Base-by-base conservation (phyloP, 2,888 invertebrate species). In the Arge pagana region DNA sequence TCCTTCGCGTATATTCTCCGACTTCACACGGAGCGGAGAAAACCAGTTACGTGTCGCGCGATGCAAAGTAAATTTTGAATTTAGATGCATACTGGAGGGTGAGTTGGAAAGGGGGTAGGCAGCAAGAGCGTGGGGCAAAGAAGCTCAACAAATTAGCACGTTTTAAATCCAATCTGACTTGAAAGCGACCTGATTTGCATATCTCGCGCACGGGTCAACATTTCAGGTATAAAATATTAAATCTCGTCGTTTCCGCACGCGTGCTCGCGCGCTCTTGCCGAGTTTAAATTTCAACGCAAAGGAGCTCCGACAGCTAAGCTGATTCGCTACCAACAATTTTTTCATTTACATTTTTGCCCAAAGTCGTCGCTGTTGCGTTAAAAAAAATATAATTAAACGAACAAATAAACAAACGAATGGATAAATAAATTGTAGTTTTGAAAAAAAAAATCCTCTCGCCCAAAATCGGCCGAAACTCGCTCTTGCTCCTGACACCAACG, bases 231-330 rank as follows among this genome's bases (percentile, higher is more conserved):
- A 73, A 76, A 76, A 75, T 76, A 76, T 76, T 76, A 75, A 76
- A 75, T 72, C 71, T 59, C 63, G 57, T 55, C 60, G 65, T 59
- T 58, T 54, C 50, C 59, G 53, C 50, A 40, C 42, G 54, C 55
- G 56, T 57, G 60, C 60, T 63, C 65, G 61, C 62, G 66, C 70
- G 68, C 74, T 71, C 76, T 74, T 72, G 64, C 64, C 73, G 74
- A 73, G 74, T 74, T 76, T 76, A 75, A 75, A 76, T 76, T 76
- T 76, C 72, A 76, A 76, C 75, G 76, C 76, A 76, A 76, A 76
- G 74, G 73, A 62, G 62, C 58, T 49, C 35, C 41, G 43, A 36
- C 21, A 35, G 37, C 54, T 48, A 68, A 69, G 72, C 74, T 74
- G 70, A 73, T 76, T 76, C 76, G 76, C 76, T 76, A 76, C 75